Evolutionary conservation across 2,113 vertebrate genomes (phyloP), one percentile per base, ranked within the genome.

Genomic region (Promerops cafer): DNA sequence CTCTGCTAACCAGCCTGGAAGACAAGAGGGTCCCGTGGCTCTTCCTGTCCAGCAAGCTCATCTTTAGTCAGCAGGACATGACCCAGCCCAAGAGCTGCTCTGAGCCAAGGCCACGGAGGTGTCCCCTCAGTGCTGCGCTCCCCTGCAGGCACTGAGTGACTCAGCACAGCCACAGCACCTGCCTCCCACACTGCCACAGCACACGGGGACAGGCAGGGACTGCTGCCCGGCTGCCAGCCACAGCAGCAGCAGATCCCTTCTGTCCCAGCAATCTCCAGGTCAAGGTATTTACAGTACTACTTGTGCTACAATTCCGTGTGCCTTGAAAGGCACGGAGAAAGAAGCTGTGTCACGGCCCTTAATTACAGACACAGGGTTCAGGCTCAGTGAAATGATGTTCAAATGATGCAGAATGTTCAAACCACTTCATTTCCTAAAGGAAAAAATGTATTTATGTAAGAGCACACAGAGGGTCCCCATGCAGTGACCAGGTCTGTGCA

Each of bases 361-460:
- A 49, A 33, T 39, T 40, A 65, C 4, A 90, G 63, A 47, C 6
- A 14, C 1, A 14, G 40, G 21, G 26, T 14, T 76, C 10, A 20
- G 37, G 39, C 28, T 21, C 45, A 12, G 20, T 31, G 54, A 57
- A 74, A 30, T 2, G 20, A 83, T 13, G 53, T 24, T 31, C 50
- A 57, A 74, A 30, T 2, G 20, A 83, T 13, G 53, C 27, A 16
- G 49, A 42, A 52, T 2, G 13, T 5, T 87, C 65, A 60, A 28
- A 68, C 9, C 4, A 7, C n/a, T 37, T 30, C 31, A 6, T 15
- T 82, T 61, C 54, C 77, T 57, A 20, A 18, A n/a, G 47, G 21
- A 52, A 69, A 71, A 44, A 0, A 31, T 0, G 1, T 7, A 26
- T 52, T 71, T 47, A n/a, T 3, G 1, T 1, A 26, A 28, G 18